Percentiles rank a stretch among this genome's conserved stretches.
Evolutionary conservation across 2,113 vertebrate genomes (phyloP).

Genomic region (Labeo catla): DNA sequence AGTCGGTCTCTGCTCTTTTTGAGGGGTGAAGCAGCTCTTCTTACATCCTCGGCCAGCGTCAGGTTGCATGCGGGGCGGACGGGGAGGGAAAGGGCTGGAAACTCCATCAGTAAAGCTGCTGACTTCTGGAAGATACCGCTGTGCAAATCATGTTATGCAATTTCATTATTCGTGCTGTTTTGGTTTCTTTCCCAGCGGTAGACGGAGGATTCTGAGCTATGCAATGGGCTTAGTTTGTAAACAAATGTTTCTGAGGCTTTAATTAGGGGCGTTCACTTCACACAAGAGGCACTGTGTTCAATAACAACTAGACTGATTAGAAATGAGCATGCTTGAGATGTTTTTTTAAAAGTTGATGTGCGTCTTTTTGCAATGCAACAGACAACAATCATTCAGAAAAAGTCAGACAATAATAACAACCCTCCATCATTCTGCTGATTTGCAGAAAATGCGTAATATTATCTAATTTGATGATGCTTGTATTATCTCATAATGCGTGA

Average conservation of each 20-base stretch:
- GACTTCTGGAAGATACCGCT: slow-evolving; percentile 61
- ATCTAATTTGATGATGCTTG: no score
- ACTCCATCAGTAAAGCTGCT: slow-evolving; percentile 59
- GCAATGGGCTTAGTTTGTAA: neutral
- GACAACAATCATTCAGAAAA: neutral
- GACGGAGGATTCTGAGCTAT: neutral
- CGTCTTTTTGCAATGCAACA: neutral
- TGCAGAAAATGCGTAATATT: no score
- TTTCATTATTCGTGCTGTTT: slow-evolving; percentile 7
- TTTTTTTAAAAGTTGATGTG: neutral
- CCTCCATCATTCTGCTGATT: no score
- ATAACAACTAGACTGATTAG: neutral
- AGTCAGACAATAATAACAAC: no score
- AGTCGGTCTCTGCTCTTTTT: neutral
- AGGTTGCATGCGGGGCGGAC: slow-evolving; percentile 58
- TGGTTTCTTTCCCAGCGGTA: slow-evolving; percentile 49
- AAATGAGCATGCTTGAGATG: neutral
- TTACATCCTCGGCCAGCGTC: slow-evolving; percentile 46
- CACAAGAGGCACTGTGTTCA: neutral
- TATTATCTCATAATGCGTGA: no score
- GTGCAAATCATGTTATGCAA: slow-evolving; percentile 54
- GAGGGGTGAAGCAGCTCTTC: neutral
- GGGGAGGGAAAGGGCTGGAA: slow-evolving; percentile 53
- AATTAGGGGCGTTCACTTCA: no score
- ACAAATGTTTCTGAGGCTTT: neutral